These are phyloP conservation scores for Notolepis coatsorum DNA, from an alignment of 2,797 vertebrate genomes.

Conservation along the genomic window DNA sequence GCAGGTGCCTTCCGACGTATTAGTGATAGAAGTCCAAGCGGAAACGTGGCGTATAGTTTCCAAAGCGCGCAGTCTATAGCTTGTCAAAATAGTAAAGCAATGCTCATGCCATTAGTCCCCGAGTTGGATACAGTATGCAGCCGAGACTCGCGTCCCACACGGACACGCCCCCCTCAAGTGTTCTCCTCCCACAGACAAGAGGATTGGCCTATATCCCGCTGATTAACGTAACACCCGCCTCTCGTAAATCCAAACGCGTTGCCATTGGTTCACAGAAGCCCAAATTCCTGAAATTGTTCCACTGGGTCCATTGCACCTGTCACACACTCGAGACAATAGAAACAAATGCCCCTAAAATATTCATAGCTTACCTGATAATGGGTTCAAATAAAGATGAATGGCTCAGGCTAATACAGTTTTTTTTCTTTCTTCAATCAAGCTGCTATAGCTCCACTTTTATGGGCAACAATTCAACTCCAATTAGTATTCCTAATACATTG, in stretches of 20 bases:
- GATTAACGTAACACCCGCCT: constrained; percentile 48
- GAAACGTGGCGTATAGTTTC: constrained; percentile 45
- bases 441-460: no score
- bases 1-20: constrained; percentile 13
- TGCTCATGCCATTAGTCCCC: constrained; percentile 81
- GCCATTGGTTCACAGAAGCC: constrained; percentile 60
- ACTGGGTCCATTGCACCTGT: constrained; percentile 70
- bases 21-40: constrained; percentile 15
- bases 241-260: neutral
- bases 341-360: constrained; percentile 33
- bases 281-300: constrained; percentile 43
- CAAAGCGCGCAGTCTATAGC: constrained; percentile 56
- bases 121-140: constrained; percentile 79
- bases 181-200: constrained; percentile 59
- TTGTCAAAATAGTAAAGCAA: constrained; percentile 73
- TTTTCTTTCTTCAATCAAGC: no score
- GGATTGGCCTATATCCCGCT: constrained; percentile 70
- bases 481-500: no score
- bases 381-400: no score
- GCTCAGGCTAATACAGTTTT: no score
- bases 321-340: constrained; percentile 36
- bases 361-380: no score
- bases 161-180: constrained; percentile 73
- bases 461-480: no score
- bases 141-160: constrained; percentile 68